Evolutionary conservation across 1,140 invertebrate species (phyloP).

Genomic region (Megalopta genalis): DNA sequence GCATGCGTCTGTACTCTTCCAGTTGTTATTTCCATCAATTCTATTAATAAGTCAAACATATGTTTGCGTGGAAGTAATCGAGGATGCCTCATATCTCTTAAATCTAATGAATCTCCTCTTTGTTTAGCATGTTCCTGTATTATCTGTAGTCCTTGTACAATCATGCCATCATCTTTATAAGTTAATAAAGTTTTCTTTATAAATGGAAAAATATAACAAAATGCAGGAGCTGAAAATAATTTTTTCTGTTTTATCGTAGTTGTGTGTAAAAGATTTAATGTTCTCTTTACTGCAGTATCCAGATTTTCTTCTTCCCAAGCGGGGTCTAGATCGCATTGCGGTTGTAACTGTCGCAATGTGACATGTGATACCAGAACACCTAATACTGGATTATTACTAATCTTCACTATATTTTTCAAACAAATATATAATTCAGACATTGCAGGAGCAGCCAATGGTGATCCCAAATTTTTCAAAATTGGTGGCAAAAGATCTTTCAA

Average conservation of each 20-base stretch:
- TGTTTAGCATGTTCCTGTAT: conserved; percentile 87
- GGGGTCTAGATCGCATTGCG: conserved; percentile 88
- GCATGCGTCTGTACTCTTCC: conserved; percentile 88
- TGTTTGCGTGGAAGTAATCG: conserved; percentile 88
- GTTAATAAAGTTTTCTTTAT: conserved; percentile 84
- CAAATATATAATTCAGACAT: conserved; percentile 83
- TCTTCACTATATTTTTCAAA: conserved; percentile 81
- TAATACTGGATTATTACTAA: conserved; percentile 77
- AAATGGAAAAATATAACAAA: conserved; percentile 92
- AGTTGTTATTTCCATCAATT: conserved; percentile 87
- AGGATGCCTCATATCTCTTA: conserved; percentile 85
- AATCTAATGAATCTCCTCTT: conserved; percentile 77
- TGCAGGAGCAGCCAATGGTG: conserved; percentile 85
- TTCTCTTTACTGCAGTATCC: conserved; percentile 81
- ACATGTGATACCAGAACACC: conserved; percentile 84
- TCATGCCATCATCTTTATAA: conserved; percentile 82
- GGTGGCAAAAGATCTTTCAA: conserved; percentile 83
- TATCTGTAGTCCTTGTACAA: conserved; percentile 85
- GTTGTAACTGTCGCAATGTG: conserved; percentile 86
- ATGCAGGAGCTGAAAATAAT: conserved; percentile 85
- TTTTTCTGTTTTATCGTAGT: conserved; percentile 78
- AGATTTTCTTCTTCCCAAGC: conserved; percentile 90
- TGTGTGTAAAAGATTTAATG: conserved; percentile 82
- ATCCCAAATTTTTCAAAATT: conserved; percentile 84
- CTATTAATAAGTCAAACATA: conserved; percentile 89